Evolutionary conservation across 2,888 invertebrate genomes (phyloP), one percentile per base, ranked within the genome.

Genomic region (Troides oblongomaculatus): DNA sequence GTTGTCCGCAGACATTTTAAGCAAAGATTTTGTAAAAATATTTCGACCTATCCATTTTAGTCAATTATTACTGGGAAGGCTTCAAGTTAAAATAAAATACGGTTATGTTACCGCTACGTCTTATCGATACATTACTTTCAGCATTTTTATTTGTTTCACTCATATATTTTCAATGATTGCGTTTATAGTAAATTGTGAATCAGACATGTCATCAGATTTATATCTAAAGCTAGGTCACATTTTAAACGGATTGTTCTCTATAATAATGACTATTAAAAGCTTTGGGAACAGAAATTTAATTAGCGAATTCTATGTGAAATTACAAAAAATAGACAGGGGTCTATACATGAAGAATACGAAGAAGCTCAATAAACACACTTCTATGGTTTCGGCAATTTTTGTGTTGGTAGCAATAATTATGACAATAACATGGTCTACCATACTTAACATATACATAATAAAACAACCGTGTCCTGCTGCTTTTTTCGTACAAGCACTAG

Each of bases 321-420:
- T 89, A 46, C 89, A 89, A 72, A 87, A 78, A 75, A 78, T 88
- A 43, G 87, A 89, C 68, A 78, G 84, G 14, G 72, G 71, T 30
- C 64, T 89, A 2, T 78, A 79, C 64, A 79, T 82, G 72, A 77
- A 73, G 6, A 74, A 80, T 64, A 66, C 72, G n/a, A 78, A 72
- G 64, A 68, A 64, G 39, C 43, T 72, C 0, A 88, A 88, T 72
- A 74, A 75, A 46, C 72, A 72, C 10, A 72, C 81, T n/a, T 73
- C 72, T 21, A 70, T 66, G 1, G 3, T 73, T 1, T 76, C 78
- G 0, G 43, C 39, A n/a, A 12, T 61, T 30, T 46, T 69, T 58
- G 72, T 72, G 21, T 7, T 68, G 1, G 30, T 63, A 21, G 63
- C 67, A 43, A 63, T 75, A 21, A 12, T 71, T 7, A n/a, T 58